Evolutionary conservation across 1,140 invertebrate genomes (phyloP).

Genomic region (Trypoxylus dichotomus): DNA sequence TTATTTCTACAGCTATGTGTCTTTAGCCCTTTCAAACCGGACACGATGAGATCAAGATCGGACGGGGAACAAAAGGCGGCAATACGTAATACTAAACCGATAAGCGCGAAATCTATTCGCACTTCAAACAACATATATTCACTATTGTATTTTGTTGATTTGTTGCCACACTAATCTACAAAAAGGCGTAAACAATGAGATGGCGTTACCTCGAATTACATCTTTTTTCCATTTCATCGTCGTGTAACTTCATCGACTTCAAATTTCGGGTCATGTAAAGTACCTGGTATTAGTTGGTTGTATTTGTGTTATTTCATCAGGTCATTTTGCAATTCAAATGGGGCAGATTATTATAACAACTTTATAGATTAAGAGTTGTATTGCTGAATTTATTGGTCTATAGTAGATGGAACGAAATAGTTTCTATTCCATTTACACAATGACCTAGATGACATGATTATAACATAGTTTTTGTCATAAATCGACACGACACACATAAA

Average conservation of each 20-base stretch:
- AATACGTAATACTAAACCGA: not conserved
- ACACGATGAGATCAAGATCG: not conserved
- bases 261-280: not conserved
- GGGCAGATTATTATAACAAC: too few species aligned
- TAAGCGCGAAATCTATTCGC: not conserved
- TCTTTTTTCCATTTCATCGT: not conserved
- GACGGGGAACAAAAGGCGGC: not conserved
- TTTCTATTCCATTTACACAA: too few species aligned
- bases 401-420: too few species aligned
- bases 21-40: not conserved
- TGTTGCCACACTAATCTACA: not conserved
- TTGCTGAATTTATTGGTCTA: too few species aligned
- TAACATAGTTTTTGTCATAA: too few species aligned
- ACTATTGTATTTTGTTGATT: not conserved
- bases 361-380: too few species aligned
- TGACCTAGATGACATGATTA: too few species aligned
- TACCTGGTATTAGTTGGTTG: not conserved
- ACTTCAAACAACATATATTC: not conserved
- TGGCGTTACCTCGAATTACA: not conserved
- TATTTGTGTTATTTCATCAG: not conserved
- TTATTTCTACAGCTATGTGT: not conserved
- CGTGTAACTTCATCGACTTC: not conserved
- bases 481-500: too few species aligned
- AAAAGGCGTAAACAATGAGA: slow-evolving; percentile 1
- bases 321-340: not conserved